Evolutionary conservation across 2,888 invertebrate genomes (phyloP), one percentile per base, ranked within the genome.

Genomic region (Leptopilina syphax): DNA sequence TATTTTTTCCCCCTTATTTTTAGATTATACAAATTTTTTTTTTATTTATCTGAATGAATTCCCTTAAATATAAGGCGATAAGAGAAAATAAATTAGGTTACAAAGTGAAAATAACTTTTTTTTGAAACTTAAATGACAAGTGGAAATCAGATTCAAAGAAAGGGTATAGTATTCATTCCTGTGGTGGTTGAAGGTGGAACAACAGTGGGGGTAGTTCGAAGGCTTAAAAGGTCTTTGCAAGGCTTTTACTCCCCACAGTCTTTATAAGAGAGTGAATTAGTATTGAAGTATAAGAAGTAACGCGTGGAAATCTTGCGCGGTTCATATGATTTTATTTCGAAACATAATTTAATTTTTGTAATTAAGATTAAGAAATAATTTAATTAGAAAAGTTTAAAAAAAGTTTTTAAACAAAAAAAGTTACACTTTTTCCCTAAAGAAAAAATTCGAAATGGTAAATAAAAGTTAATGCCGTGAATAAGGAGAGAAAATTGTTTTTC

Each of bases 141-240:
- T 65, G 41, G 65, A 65, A 77, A 78, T 80, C n/a, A 41, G 24
- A 57, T 60, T 73, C 65, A 73, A 54, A 73, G 68, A 77, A 80
- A 77, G 77, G 79, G 81, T 82, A 80, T 34, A 34, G 34, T 3
- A 50, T 73, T 76, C 47, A 77, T 76, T 73, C 63, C 47, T 79
- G 63, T 70, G 82, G 83, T 77, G 82, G 82, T 78, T 83, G 84
- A 79, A 79, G 65, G 79, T 78, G 57, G 73, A 82, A 76, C 7
- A 54, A 65, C 77, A 83, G 84, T 83, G 84, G 86, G 85, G 85
- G 84, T 85, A 79, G 79, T 83, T 85, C 79, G 86, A 90, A 88
- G 84, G 89, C 89, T 90, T 91, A 91, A 91, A 91, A 91, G 87
- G 89, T 88, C 88, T 89, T 87, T 86, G 73, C 85, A 84, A 87